Percentiles rank a stretch among this genome's conserved stretches.
phyloP scores from a whole-genome alignment of 1,140 invertebrate genomes.

The Drosophila repleta region DNA sequence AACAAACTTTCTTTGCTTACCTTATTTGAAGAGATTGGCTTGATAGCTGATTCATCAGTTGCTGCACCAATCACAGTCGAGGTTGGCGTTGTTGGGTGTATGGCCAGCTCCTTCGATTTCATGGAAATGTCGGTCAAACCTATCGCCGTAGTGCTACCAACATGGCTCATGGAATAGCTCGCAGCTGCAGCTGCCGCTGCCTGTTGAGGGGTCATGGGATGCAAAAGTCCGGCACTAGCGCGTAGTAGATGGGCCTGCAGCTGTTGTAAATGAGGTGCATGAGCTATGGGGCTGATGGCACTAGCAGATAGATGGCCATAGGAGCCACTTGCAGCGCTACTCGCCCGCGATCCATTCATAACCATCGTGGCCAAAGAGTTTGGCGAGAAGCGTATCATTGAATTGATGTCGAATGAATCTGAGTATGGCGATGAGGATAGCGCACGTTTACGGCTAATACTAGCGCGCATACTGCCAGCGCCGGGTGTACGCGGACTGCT shows the following conservation, averaged over 20 bases:
- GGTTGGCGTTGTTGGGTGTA: slow-evolving; percentile 47
- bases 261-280: slow-evolving; percentile 90
- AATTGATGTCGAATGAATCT: slow-evolving; percentile 96
- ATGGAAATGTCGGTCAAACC: slow-evolving; percentile 34
- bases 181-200: slow-evolving; percentile 78
- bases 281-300: slow-evolving; percentile 84
- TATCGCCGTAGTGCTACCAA: slow-evolving; percentile 38
- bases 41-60: slow-evolving; percentile 26
- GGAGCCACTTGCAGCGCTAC: slow-evolving; percentile 93
- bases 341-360: slow-evolving; percentile 93
- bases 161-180: slow-evolving; percentile 84
- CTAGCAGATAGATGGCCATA: slow-evolving; percentile 97
- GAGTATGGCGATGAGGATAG: slow-evolving; percentile 97
- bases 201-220: slow-evolving; percentile 85
- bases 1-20: background rate
- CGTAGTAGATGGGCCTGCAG: slow-evolving; percentile 90
- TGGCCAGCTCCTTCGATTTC: slow-evolving; percentile 47
- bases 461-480: slow-evolving; percentile 85
- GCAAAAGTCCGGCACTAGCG: slow-evolving; percentile 86
- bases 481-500: slow-evolving; percentile 84
- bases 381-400: slow-evolving; percentile 97
- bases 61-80: slow-evolving; percentile 6
- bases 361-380: slow-evolving; percentile 94
- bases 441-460: slow-evolving; percentile 93
- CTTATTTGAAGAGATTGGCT: slow-evolving; percentile 7